Evolutionary conservation across 2,797 vertebrate species (phyloP).

Genomic region (Pangasius sanitwongsei): DNA sequence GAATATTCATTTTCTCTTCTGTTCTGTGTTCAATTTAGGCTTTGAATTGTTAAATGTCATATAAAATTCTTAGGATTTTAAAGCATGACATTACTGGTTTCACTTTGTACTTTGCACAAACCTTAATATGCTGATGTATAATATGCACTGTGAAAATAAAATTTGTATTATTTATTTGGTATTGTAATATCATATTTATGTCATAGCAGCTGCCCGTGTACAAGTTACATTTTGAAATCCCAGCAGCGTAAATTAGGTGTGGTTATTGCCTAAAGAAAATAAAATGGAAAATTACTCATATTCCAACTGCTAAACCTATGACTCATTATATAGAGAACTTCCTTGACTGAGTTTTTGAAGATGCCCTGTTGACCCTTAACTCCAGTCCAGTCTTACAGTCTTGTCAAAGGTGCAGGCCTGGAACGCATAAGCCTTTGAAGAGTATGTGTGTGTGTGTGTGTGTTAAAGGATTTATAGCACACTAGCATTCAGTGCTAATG

Average conservation of each 20-base stretch:
- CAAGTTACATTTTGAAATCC: background rate
- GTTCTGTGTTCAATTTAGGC: background rate
- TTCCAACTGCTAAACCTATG: background rate
- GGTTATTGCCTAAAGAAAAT: background rate
- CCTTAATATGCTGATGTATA: background rate
- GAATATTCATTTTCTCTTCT: background rate
- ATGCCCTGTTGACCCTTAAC: constrained; percentile 24
- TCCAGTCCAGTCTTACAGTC: background rate
- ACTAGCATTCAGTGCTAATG: constrained; percentile 73
- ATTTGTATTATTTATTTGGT: background rate
- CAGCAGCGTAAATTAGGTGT: background rate
- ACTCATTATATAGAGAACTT: constrained; percentile 54
- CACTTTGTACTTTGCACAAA: background rate
- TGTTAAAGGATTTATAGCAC: constrained; percentile 46
- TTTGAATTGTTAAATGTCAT: background rate
- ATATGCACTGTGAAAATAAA: background rate
- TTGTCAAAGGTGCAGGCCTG: constrained; percentile 26
- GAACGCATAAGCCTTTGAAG: constrained; percentile 20
- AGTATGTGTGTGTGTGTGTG: background rate
- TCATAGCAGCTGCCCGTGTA: background rate
- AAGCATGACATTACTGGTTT: background rate
- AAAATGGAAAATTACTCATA: background rate
- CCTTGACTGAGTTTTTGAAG: background rate
- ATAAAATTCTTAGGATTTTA: background rate
- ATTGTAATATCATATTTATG: background rate